Percentiles rank a stretch among this genome's conserved stretches.
These are phyloP conservation scores for Cavia aperea DNA, from an alignment of 2,113 vertebrate genomes.

Conservation along the genomic window DNA sequence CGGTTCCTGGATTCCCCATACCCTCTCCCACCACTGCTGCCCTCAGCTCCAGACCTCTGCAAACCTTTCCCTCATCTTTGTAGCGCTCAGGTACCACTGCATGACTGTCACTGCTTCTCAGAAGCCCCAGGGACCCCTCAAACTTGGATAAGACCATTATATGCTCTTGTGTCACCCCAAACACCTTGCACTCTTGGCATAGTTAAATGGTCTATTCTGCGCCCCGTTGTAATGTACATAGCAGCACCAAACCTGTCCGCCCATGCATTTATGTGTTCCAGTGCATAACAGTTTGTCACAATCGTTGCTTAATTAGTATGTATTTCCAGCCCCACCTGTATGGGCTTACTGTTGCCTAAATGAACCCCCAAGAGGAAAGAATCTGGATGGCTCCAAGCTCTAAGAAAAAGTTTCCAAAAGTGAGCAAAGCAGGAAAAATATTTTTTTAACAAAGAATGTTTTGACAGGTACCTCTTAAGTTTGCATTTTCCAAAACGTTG, in stretches of 20 bases:
- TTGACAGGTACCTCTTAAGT: slow-evolving; percentile 52
- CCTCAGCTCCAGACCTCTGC: not conserved
- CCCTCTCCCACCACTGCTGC: rapidly evolving
- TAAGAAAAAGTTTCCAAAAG: slow-evolving; percentile 35
- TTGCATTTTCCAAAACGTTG: slow-evolving; percentile 51
- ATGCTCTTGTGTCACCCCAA: not conserved
- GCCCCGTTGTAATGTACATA: rapidly evolving
- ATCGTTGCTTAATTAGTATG: not conserved
- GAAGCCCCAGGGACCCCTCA: not conserved
- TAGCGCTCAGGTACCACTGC: not conserved
- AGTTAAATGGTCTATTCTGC: not conserved
- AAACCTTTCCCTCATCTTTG: not conserved
- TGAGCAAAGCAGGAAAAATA: not conserved
- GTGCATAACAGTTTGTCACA: not conserved
- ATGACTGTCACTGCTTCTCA: not conserved
- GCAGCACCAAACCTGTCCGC: not conserved
- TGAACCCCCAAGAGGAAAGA: not conserved
- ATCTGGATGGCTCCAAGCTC: not conserved
- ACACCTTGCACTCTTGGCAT: not conserved
- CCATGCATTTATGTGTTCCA: not conserved
- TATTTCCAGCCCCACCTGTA: not conserved
- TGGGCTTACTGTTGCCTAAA: not conserved
- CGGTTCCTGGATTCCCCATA: not conserved
- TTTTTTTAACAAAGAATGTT: slow-evolving; percentile 48
- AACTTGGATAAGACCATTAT: not conserved